Conservation (phyloP, 2,888 invertebrate genomes). For the Escarpia spicata region DNA sequence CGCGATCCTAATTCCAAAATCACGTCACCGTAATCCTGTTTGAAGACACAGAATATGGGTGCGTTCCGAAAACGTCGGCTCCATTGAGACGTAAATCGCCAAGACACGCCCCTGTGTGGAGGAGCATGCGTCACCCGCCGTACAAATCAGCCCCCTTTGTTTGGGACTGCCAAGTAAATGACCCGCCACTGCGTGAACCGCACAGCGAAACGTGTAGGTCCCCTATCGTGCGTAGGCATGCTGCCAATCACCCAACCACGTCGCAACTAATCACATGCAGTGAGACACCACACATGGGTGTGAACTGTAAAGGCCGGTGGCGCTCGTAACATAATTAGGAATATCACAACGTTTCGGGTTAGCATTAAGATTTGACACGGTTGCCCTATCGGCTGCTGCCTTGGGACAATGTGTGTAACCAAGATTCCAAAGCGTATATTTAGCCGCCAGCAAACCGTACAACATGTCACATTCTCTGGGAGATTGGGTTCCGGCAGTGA, state of each 20-base stretch:
- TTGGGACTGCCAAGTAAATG: not conserved
- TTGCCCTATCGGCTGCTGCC: not conserved
- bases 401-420: not conserved
- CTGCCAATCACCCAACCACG: not conserved
- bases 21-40: not conserved
- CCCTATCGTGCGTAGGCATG: not conserved
- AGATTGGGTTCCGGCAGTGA: no score
- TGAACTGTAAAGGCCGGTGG: no score
- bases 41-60: not conserved
- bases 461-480: no score
- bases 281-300: not conserved
- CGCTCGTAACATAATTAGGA: not conserved
- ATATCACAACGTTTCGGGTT: not conserved
- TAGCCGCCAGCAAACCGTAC: not conserved
- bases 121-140: not conserved
- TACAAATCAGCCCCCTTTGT: constrained; percentile 9
- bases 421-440: not conserved
- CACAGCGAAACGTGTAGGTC: not conserved
- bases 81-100: not conserved
- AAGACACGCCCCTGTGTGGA: not conserved
- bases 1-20: not conserved
- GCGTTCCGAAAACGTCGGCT: not conserved
- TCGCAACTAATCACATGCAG: not conserved
- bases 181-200: not conserved
- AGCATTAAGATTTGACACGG: not conserved